phyloP scores from a whole-genome alignment of 2,113 vertebrate genomes.

The Psittacus erithacus region DNA sequence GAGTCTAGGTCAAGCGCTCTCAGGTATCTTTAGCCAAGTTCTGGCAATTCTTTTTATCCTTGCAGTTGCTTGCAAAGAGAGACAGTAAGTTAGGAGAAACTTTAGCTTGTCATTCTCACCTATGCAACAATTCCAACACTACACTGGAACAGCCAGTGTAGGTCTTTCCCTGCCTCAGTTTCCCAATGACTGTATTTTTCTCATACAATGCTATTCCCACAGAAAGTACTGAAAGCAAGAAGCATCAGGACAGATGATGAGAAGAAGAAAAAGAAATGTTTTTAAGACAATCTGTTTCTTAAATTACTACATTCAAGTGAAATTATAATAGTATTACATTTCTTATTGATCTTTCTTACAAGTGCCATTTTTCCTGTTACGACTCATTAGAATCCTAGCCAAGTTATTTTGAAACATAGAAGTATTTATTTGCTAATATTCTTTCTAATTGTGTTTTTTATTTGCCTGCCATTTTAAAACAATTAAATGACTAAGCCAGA shows the following conservation, averaged over 20 bases:
- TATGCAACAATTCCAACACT: neutral
- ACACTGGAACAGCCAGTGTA: neutral
- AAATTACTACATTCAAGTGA: neutral
- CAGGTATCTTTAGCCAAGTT: neutral
- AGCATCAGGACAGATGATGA: neutral
- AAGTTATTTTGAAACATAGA: neutral
- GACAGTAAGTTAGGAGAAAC: neutral
- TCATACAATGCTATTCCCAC: neutral
- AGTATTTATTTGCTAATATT: conserved; percentile 20
- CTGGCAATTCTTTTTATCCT: neutral
- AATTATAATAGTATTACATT: neutral
- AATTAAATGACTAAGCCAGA: conserved; percentile 4
- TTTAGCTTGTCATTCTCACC: neutral
- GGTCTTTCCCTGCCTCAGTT: neutral
- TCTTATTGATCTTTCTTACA: neutral
- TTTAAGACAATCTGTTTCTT: neutral
- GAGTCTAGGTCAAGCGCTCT: neutral
- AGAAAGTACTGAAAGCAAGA: neutral
- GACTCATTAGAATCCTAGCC: neutral
- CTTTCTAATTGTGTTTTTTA: neutral
- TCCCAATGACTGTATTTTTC: neutral
- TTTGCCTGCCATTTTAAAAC: neutral
- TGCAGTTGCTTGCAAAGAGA: neutral
- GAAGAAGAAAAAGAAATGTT: neutral
- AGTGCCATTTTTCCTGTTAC: neutral